A percentile compares a stretch with the other conserved stretches of the same genome.
phyloP scores from a whole-genome alignment of 2,797 vertebrate species.

The Epinephelus malabaricus region DNA sequence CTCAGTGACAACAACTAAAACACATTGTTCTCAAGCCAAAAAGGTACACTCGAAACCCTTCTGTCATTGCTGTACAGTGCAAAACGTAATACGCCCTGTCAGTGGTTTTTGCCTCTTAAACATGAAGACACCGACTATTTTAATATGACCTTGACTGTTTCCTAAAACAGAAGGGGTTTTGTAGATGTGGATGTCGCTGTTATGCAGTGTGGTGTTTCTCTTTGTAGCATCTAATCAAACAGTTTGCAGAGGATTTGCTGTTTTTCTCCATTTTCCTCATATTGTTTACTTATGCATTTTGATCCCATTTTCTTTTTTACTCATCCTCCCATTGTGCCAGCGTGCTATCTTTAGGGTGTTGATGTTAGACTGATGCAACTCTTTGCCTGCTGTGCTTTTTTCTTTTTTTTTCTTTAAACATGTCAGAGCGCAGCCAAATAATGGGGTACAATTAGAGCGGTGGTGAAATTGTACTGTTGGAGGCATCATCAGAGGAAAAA shows the following conservation, averaged over 20 bases:
- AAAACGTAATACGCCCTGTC: background rate
- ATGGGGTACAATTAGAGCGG: slow-evolving; percentile 66
- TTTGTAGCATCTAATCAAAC: slow-evolving; percentile 39
- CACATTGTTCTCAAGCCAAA: slow-evolving; percentile 11
- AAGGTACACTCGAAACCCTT: slow-evolving; percentile 15
- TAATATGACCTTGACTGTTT: background rate
- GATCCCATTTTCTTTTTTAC: slow-evolving; percentile 46
- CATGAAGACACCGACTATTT: background rate
- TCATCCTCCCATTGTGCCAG: slow-evolving; percentile 64
- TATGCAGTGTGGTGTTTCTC: slow-evolving; percentile 21
- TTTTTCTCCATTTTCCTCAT: slow-evolving; percentile 38
- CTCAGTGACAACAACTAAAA: slow-evolving; percentile 17
- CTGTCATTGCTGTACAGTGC: background rate
- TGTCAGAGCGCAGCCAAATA: slow-evolving; percentile 69
- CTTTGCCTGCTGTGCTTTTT: slow-evolving; percentile 63
- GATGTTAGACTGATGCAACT: slow-evolving; percentile 81
- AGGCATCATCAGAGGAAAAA: slow-evolving; percentile 50
- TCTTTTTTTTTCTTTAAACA: slow-evolving; percentile 64
- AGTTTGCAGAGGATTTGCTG: slow-evolving; percentile 46
- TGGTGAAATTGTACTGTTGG: slow-evolving; percentile 61
- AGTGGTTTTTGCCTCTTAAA: background rate
- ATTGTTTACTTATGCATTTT: slow-evolving; percentile 60
- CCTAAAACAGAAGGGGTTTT: background rate
- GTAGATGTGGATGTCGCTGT: background rate
- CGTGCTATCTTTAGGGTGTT: slow-evolving; percentile 76